Percentiles rank a stretch among this genome's conserved stretches.
phyloP scores from a whole-genome alignment of 2,113 vertebrate genomes.

The Brachyistius frenatus region DNA sequence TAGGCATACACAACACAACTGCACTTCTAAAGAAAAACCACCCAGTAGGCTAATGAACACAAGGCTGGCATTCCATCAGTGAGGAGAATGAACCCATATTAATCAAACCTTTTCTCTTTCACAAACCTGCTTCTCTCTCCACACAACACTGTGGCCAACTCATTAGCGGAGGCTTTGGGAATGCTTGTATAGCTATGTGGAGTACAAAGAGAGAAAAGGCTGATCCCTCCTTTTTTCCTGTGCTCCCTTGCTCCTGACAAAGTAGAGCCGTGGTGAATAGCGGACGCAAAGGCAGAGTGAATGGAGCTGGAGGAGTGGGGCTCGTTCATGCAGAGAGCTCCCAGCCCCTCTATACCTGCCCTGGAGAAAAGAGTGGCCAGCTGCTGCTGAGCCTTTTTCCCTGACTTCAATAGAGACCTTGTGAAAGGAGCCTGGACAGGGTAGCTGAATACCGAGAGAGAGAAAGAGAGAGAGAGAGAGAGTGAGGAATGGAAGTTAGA shows the following conservation, averaged over 20 bases:
- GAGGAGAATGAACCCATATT: constrained; percentile 64
- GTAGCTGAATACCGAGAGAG: constrained; percentile 66
- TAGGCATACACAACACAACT: constrained; percentile 33
- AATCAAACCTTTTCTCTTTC: constrained; percentile 77
- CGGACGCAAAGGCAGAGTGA: constrained; percentile 66
- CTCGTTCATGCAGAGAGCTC: constrained; percentile 81
- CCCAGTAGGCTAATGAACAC: constrained; percentile 54
- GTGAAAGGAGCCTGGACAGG: constrained; percentile 78
- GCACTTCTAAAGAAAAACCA: constrained; percentile 45
- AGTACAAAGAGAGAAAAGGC: constrained; percentile 78
- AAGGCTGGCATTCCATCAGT: constrained; percentile 61
- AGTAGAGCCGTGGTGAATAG: constrained; percentile 78
- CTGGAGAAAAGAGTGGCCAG: constrained; percentile 80
- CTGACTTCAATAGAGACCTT: constrained; percentile 80
- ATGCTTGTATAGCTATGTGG: constrained; percentile 71
- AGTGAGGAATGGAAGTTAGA: constrained; percentile 72
- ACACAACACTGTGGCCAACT: constrained; percentile 60
- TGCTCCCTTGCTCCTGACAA: constrained; percentile 75
- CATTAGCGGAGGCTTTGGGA: constrained; percentile 77
- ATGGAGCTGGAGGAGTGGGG: constrained; percentile 74
- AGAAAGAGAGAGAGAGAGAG: constrained; percentile 24
- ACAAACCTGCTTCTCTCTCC: constrained; percentile 67
- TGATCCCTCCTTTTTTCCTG: constrained; percentile 69
- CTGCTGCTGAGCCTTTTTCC: constrained; percentile 80
- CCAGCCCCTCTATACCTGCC: constrained; percentile 77